Evolutionary conservation across 2,113 vertebrate genomes (phyloP).

Genomic region (Naja naja): DNA sequence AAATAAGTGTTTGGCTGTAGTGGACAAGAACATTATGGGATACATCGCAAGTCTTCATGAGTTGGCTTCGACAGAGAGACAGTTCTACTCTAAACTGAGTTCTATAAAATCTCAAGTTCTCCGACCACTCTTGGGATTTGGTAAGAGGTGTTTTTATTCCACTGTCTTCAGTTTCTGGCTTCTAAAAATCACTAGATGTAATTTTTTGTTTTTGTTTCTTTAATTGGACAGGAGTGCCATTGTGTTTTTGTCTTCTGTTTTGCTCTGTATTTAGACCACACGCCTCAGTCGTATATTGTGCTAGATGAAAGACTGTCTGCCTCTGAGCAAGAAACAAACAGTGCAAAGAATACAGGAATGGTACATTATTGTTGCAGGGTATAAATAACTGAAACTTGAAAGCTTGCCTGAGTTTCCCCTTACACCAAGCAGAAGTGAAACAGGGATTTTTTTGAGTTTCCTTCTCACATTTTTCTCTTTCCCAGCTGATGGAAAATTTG

Average conservation of each 20-base stretch:
- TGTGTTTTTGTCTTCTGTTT: not conserved
- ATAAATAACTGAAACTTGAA: not conserved
- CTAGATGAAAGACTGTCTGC: not conserved
- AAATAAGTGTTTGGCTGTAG: constrained; percentile 77
- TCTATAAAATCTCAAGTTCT: constrained; percentile 86
- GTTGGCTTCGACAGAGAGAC: constrained; percentile 88
- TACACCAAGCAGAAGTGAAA: not conserved
- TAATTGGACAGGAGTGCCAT: not conserved
- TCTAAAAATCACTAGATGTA: not conserved
- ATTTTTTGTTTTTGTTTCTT: not conserved
- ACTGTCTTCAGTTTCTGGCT: not conserved
- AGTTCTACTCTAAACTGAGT: constrained; percentile 87
- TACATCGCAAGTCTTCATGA: constrained; percentile 93
- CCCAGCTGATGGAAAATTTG: not conserved
- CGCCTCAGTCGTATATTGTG: not conserved
- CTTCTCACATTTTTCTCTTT: not conserved
- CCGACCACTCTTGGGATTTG: constrained; percentile 88
- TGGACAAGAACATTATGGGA: constrained; percentile 90
- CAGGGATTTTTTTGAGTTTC: not conserved
- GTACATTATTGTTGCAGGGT: not conserved
- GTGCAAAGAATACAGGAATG: not conserved
- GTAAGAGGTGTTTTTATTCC: constrained; percentile 65
- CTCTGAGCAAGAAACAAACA: not conserved
- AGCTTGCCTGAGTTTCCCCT: not conserved
- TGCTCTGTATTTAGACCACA: not conserved